These are phyloP conservation scores for Ophioninae sp. DNA, from an alignment of 2,888 invertebrate genomes.

Conservation along the genomic window DNA sequence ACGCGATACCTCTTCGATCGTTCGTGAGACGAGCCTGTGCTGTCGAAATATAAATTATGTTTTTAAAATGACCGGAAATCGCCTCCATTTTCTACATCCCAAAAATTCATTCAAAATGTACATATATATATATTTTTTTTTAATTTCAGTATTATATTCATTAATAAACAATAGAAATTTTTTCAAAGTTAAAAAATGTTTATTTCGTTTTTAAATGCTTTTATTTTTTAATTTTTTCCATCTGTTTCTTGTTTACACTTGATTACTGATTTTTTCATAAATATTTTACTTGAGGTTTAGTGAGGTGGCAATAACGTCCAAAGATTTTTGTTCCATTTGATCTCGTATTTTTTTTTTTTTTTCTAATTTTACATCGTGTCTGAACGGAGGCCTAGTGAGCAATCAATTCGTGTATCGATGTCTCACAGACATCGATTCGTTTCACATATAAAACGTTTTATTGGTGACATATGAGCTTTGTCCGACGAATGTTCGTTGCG, in stretches of 20 bases:
- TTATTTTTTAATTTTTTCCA: not conserved
- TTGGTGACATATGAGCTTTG: slow-evolving; percentile 6
- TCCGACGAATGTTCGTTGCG: slow-evolving; percentile 7
- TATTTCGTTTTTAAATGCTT: not conserved
- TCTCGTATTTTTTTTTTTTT: not conserved
- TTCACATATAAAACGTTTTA: slow-evolving; percentile 40
- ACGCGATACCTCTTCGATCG: slow-evolving; percentile 55
- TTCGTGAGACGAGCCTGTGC: slow-evolving; percentile 7
- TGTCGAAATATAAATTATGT: not conserved
- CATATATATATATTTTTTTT: not conserved
- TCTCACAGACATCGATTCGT: slow-evolving; percentile 48
- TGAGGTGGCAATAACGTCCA: not conserved
- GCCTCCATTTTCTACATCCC: not conserved
- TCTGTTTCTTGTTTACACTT: not conserved
- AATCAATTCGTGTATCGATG: slow-evolving; percentile 23
- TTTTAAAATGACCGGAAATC: not conserved
- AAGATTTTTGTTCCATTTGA: not conserved
- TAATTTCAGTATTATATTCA: not conserved
- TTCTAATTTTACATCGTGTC: not conserved
- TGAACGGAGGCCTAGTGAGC: slow-evolving; percentile 24
- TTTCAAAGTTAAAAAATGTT: not conserved
- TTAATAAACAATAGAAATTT: not conserved
- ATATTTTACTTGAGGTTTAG: not conserved
- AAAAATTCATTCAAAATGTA: not conserved
- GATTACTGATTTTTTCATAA: not conserved